These are phyloP conservation scores for Mylabris sibirica DNA, from an alignment of 2,888 invertebrate species.

Conservation along the genomic window DNA sequence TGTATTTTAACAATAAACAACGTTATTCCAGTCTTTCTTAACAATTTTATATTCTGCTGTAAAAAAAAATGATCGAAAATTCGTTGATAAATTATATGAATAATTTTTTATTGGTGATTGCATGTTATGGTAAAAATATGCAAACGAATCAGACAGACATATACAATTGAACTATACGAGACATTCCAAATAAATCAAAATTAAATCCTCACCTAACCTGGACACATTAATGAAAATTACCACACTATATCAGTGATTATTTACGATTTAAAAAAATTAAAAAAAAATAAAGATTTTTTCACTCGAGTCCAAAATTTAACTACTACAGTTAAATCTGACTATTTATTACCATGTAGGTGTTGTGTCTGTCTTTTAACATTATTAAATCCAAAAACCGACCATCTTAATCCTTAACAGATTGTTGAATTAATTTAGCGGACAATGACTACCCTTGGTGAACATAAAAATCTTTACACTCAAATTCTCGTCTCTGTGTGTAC, in stretches of 20 bases:
- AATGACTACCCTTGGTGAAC: not conserved
- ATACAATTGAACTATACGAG: not conserved
- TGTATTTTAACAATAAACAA: conserved; percentile 25
- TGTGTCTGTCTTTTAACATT: conserved; percentile 29
- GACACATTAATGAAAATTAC: not conserved
- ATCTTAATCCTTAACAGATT: not conserved
- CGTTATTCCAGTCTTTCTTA: conserved; percentile 17
- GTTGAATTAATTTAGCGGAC: conserved; percentile 11
- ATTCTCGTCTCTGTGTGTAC: not conserved
- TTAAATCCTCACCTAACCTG: not conserved
- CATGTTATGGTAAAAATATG: not conserved
- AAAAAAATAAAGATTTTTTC: conserved; percentile 36
- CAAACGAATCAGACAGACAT: not conserved
- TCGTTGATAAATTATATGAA: not conserved
- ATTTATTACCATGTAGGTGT: conserved; percentile 38
- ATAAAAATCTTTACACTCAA: not conserved
- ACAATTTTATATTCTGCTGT: not conserved
- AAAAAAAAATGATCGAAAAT: not conserved
- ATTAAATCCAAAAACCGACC: not conserved
- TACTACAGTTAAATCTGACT: conserved; percentile 33
- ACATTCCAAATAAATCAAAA: not conserved
- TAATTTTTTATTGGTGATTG: not conserved
- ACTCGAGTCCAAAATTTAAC: conserved; percentile 29
- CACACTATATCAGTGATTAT: not conserved
- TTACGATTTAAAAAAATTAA: conserved; percentile 17